These are phyloP conservation scores for Ceramica pisi DNA, from an alignment of 2,888 invertebrate species.

Conservation along the genomic window DNA sequence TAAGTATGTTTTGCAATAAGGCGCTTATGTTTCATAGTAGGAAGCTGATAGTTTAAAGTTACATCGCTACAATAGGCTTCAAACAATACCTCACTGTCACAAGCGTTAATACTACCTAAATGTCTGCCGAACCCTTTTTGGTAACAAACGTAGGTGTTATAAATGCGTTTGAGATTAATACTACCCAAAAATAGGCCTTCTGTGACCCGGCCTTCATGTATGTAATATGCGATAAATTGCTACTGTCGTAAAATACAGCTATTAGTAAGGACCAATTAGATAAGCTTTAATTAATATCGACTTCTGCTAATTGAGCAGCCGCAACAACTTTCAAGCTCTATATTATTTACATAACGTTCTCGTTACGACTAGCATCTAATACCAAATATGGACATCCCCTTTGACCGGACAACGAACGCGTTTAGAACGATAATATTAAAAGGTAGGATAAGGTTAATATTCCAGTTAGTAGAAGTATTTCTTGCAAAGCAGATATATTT, in stretches of 20 bases:
- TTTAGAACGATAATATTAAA: not conserved
- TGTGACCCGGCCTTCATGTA: slow-evolving; percentile 15
- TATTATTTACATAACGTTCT: slow-evolving; percentile 47
- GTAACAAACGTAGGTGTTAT: slow-evolving; percentile 36
- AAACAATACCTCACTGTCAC: slow-evolving; percentile 35
- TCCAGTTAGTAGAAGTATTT: not conserved
- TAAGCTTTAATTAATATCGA: slow-evolving; percentile 42
- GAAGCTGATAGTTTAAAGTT: slow-evolving; percentile 19
- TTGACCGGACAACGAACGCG: slow-evolving; percentile 23
- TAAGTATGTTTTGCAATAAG: not conserved
- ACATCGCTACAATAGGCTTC: slow-evolving; percentile 11
- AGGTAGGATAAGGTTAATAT: not conserved
- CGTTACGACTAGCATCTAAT: slow-evolving; percentile 2
- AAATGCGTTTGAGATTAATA: slow-evolving; percentile 34
- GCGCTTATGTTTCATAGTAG: slow-evolving; percentile 4
- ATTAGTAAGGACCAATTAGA: slow-evolving; percentile 42
- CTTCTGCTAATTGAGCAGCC: slow-evolving; percentile 43
- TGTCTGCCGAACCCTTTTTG: slow-evolving; percentile 15
- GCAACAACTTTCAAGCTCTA: slow-evolving; percentile 46
- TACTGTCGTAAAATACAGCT: slow-evolving; percentile 19
- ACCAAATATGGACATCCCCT: slow-evolving; percentile 20
- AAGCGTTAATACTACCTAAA: slow-evolving; percentile 22
- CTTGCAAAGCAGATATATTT: not conserved
- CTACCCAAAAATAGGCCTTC: slow-evolving; percentile 20
- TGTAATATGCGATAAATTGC: slow-evolving; percentile 17